Base-by-base conservation (phyloP, 1,140 invertebrate genomes). In the Drosophila pectinifera region DNA sequence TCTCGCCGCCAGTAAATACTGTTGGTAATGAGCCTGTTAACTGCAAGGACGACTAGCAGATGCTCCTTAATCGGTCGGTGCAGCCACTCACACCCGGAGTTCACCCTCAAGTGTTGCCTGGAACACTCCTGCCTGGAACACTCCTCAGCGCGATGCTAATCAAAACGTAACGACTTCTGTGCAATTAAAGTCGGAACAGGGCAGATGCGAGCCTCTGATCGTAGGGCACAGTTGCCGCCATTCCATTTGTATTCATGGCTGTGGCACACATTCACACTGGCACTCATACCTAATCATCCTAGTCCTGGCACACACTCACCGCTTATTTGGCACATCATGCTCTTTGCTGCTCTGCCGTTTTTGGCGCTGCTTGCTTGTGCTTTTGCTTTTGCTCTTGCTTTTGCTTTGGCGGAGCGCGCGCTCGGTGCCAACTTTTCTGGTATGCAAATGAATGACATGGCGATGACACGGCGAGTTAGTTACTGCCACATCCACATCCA, bases 401-500 rank as follows among this genome's bases (percentile, higher is more conserved):
- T 28, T 28, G 28, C 28, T 28, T 28, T 28, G 24, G 24, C 24
- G 5, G 8, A 51, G 42, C n/a, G 31, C 39, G 16, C 34, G 36
- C 63, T 34, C 34, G 26, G 22, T 73, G 67, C 42, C 57, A 83
- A 78, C 43, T 63, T 78, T 64, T 68, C 43, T 64, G 56, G 46
- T 57, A 82, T 82, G 79, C 79, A 82, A 83, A 82, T 83, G 80
- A 83, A 83, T 78, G 79, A 69, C 74, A 74, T 61, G 69, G 41
- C 68, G 58, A 78, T 82, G 79, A 83, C 80, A 78, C 54, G 49
- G 43, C 41, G 58, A 82, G 67, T 73, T 57, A 57, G 68, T 68
- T 61, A 48, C 55, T 64, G 34, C 41, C 48, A 57, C 56, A 58
- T 53, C 16, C 55, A 43, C 65, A 64, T 24, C 49, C 65, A 20